A percentile compares a stretch with the other conserved stretches of the same genome.
Conservation (phyloP, 2,888 invertebrate genomes). For the Eilema caniola region DNA sequence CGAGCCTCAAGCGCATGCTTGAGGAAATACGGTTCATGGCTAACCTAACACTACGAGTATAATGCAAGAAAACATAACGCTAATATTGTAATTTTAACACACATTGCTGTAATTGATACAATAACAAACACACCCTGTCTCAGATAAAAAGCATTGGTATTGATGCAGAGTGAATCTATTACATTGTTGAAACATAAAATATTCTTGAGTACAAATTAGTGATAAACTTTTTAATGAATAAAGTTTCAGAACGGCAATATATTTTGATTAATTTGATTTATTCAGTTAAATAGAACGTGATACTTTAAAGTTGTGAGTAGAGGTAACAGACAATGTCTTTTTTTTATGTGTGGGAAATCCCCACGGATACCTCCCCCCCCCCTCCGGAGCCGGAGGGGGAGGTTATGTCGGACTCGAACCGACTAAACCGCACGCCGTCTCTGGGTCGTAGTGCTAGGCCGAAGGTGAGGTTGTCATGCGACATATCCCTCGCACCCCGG, state of each 20-base stretch:
- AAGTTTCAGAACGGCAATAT: conserved; percentile 34
- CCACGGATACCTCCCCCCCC: too few relatives aligned
- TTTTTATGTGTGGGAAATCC: too few relatives aligned
- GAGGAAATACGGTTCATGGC: conserved; percentile 22
- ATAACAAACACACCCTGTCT: neutral
- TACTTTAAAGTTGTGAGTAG: neutral
- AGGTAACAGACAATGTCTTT: neutral
- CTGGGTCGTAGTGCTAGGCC: too few relatives aligned
- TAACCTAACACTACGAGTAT: neutral
- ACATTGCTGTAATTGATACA: neutral
- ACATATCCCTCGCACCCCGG: too few relatives aligned
- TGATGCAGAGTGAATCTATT: neutral
- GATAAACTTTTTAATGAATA: conserved; percentile 32
- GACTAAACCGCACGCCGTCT: too few relatives aligned
- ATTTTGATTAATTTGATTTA: conserved; percentile 17
- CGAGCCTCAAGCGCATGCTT: conserved; percentile 26
- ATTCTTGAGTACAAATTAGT: conserved; percentile 21
- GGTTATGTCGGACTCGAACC: too few relatives aligned
- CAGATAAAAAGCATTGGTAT: neutral
- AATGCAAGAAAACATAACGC: neutral
- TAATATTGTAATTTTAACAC: neutral
- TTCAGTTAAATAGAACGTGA: conserved; percentile 8
- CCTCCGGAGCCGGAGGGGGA: too few relatives aligned
- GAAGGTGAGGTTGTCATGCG: too few relatives aligned
- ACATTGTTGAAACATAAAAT: conserved; percentile 3